Evolutionary conservation across 2,888 invertebrate genomes (phyloP).

Genomic region (Mayetiola destructor): DNA sequence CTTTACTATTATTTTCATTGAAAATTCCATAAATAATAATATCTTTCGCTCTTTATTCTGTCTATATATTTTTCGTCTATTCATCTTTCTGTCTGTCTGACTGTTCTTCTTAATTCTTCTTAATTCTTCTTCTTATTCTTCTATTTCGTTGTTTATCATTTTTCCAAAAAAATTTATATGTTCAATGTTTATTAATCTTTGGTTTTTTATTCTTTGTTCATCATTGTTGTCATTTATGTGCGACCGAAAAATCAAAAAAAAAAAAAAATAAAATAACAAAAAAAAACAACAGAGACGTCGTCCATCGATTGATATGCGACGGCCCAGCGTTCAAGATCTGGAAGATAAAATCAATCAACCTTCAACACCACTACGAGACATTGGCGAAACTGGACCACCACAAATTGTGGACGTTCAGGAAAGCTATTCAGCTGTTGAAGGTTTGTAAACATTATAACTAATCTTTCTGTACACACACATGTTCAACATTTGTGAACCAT

Average conservation of each 20-base stretch:
- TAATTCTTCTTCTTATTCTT: neutral
- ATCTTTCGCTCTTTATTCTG: no score
- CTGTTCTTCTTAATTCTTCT: no score
- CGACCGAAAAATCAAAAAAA: constrained; percentile 18
- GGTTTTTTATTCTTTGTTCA: neutral
- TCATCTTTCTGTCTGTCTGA: no score
- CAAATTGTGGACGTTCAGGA: constrained; percentile 85
- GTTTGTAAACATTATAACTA: constrained; percentile 38
- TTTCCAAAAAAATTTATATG: neutral
- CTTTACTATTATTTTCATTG: no score
- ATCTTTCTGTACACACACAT: neutral
- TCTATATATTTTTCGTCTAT: no score
- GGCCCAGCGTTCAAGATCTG: constrained; percentile 79
- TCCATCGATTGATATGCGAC: constrained; percentile 77
- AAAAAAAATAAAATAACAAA: neutral
- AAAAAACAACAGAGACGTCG: constrained; percentile 50
- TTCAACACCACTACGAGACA: constrained; percentile 70
- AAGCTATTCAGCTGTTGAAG: constrained; percentile 93
- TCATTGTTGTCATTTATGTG: neutral
- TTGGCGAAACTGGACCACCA: constrained; percentile 72
- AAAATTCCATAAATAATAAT: no score
- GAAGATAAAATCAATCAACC: constrained; percentile 84
- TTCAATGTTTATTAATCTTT: neutral
- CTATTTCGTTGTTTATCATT: neutral
- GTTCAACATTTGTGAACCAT: neutral